phyloP scores from a whole-genome alignment of 2,797 vertebrate species.

The Artibeus jamaicensis region DNA sequence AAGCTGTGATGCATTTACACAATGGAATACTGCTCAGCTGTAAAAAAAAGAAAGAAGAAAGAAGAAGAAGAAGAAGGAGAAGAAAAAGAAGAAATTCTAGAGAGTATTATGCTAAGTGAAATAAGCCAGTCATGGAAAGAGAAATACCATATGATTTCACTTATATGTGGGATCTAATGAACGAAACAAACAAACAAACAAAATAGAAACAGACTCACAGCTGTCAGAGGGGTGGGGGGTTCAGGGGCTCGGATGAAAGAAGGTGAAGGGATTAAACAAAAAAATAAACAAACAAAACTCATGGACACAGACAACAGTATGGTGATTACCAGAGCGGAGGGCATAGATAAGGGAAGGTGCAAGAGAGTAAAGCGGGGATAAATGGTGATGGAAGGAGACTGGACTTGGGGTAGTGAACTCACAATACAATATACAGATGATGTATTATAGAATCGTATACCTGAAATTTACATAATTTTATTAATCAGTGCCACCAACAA shows the following conservation, averaged over 20 bases:
- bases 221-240: background rate
- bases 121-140: background rate
- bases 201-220: background rate
- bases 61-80: too few relatives aligned
- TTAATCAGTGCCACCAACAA: background rate
- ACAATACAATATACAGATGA: background rate
- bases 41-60: background rate
- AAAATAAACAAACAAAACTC: background rate
- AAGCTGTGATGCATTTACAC: background rate
- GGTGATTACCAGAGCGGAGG: background rate
- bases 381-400: background rate
- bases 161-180: background rate
- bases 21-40: background rate
- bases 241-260: background rate
- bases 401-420: background rate
- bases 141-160: background rate
- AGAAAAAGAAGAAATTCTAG: background rate
- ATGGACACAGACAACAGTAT: background rate
- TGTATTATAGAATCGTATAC: background rate
- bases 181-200: background rate
- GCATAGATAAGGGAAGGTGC: background rate
- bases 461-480: background rate
- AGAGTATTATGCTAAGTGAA: background rate
- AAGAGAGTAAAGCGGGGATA: background rate
- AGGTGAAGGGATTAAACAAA: background rate